Base-by-base conservation (phyloP, 2,888 invertebrate genomes). In the Ectobius pallidus region DNA sequence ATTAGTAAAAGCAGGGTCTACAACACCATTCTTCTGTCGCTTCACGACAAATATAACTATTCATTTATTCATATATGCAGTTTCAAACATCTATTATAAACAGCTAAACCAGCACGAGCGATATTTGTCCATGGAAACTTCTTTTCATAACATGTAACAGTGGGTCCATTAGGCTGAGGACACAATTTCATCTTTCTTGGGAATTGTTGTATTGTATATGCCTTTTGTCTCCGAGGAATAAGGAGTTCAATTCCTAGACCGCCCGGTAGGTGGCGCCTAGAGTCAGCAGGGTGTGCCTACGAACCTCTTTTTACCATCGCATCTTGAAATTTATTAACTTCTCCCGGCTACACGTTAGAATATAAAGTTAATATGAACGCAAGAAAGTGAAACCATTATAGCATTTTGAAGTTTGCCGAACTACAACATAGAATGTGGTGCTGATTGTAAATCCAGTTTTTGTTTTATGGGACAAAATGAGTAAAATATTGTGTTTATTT, bases 41-140 rank as follows among this genome's bases (percentile, higher is more conserved):
- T 27, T 52, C 63, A 46, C 20, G 30, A n/a, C n/a, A 65, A 44
- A 65, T 65, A 67, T 62, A 67, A 68, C 46, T 69, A 58, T 69
- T 72, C 72, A 72, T 44, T 61, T 72, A 72, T 72, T 72, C 72
- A 72, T 72, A 58, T 72, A 72, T 72, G 67, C 72, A 55, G 67
- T 49, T 65, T 27, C 42, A 52, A 70, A 62, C 44, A 32, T 55
- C 52, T 44, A 61, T 68, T 44, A 67, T 62, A 71, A 67, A 34
- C 67, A 22, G 65, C 52, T 52, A 71, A 61, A 71, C 63, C 63
- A 65, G 63, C 65, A 67, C 20, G 55, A 61, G 58, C 46, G 49
- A 61, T 52, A 55, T 72, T 65, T 65, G 61, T 42, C 55, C 68
- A 55, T 22, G n/a, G 69, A 69, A n/a, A 18, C 68, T 49, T 34